Percentiles rank a stretch among this genome's conserved stretches.
These are phyloP conservation scores for Sturmia bella DNA, from an alignment of 2,888 invertebrate genomes.

Conservation along the genomic window DNA sequence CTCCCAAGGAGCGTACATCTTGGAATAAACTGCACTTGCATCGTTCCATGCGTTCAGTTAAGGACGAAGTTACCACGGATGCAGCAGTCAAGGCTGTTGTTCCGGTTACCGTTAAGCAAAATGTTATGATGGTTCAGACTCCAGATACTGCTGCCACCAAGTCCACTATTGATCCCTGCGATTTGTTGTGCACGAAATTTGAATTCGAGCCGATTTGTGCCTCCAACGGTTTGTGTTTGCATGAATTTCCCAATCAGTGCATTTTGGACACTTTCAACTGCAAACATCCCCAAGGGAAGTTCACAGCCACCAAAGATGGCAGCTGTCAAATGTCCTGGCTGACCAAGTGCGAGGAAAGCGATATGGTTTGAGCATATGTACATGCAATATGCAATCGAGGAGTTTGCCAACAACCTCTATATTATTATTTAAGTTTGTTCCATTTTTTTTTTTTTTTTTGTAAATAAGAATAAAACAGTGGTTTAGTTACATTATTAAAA, in stretches of 20 bases:
- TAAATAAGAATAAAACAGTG: background rate
- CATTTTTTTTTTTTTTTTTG: background rate
- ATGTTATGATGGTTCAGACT: background rate
- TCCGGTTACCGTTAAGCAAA: background rate
- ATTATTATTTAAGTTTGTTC: background rate
- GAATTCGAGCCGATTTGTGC: constrained; percentile 77
- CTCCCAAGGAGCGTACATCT: background rate
- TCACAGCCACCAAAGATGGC: constrained; percentile 74
- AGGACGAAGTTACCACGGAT: background rate
- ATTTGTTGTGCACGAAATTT: constrained; percentile 76
- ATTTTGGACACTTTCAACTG: constrained; percentile 78
- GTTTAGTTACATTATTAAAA: too few species aligned
- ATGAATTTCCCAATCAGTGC: constrained; percentile 78
- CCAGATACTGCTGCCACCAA: background rate
- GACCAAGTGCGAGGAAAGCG: constrained; percentile 72
- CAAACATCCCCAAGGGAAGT: constrained; percentile 74
- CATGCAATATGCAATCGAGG: too few species aligned
- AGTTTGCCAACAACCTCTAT: background rate
- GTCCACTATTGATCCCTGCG: constrained; percentile 71
- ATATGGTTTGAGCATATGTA: constrained; percentile 53
- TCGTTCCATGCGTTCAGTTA: constrained; percentile 27
- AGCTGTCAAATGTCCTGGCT: constrained; percentile 72
- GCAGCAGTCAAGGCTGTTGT: background rate
- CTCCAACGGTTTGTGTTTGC: constrained; percentile 75
- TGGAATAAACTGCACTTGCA: background rate